phyloP scores from a whole-genome alignment of 1,140 invertebrate genomes.

The Drosophila novamexicana region DNA sequence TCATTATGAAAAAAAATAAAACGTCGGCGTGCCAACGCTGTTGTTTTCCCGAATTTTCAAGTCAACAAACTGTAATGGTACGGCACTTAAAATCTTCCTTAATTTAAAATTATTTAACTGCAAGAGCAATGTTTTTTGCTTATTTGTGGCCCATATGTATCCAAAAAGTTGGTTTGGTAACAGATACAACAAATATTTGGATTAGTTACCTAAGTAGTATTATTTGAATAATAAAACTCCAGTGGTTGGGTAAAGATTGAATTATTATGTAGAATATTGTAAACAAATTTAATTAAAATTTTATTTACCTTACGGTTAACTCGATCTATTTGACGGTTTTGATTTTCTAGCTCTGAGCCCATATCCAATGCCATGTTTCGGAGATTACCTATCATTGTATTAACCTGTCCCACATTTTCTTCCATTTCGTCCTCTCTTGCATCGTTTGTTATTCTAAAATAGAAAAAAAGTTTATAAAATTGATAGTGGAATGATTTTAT shows the following conservation, averaged over 20 bases:
- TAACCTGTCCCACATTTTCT: slow-evolving; percentile 96
- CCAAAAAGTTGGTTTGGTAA: neutral
- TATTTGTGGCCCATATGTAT: no score
- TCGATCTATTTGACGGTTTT: slow-evolving; percentile 98
- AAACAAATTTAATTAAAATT: neutral
- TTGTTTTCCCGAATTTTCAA: no score
- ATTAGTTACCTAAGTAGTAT: no score
- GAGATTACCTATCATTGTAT: slow-evolving; percentile 98
- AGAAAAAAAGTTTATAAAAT: neutral
- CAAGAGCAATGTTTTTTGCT: no score
- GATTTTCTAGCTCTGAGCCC: slow-evolving; percentile 98
- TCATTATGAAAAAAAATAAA: no score
- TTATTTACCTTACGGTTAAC: slow-evolving; percentile 97
- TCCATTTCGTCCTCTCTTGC: slow-evolving; percentile 96
- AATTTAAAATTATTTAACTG: no score
- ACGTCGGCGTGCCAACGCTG: no score
- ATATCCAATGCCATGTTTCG: slow-evolving; percentile 99
- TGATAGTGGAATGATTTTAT: neutral
- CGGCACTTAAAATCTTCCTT: no score
- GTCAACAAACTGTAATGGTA: no score
- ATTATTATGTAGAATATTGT: neutral
- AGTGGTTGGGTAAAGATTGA: no score
- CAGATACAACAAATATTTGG: no score
- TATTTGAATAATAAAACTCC: no score
- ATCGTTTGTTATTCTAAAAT: slow-evolving; percentile 91